phyloP scores from a whole-genome alignment of 64 coral and sea anemone species.

The Astreopora myriophthalma region DNA sequence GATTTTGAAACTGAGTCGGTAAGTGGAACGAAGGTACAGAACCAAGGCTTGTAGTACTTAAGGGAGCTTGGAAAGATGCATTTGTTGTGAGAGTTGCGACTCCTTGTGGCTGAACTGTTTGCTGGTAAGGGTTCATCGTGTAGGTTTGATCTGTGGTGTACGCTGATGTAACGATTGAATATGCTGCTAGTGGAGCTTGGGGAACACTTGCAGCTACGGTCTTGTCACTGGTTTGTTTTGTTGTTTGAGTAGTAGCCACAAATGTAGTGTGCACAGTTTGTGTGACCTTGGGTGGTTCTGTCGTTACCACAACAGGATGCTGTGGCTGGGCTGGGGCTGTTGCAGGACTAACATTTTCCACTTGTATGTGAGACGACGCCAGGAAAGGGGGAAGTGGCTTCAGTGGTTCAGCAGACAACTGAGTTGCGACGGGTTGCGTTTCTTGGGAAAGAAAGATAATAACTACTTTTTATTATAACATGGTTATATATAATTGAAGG shows the following conservation, averaged over 20 bases:
- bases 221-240: constrained; percentile 20
- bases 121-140: constrained; percentile 11
- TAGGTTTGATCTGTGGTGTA: neutral
- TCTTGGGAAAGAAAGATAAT: neutral
- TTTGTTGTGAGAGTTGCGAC: constrained; percentile 26
- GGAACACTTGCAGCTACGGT: constrained; percentile 36
- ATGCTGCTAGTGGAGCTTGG: constrained; percentile 26
- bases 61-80: constrained; percentile 22
- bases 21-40: constrained; percentile 45
- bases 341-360: constrained; percentile 93
- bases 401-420: constrained; percentile 8
- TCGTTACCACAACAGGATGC: neutral
- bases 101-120: constrained; percentile 13
- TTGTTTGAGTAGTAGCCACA: neutral
- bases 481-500: no score
- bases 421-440: neutral
- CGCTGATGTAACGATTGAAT: neutral
- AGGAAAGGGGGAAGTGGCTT: constrained; percentile 56
- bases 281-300: constrained; percentile 53
- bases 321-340: neutral
- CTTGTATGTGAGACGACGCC: constrained; percentile 70
- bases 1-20: constrained; percentile 32
- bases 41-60: constrained; percentile 8
- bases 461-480: no score
- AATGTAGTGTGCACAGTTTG: constrained; percentile 68